Evolutionary conservation across 2,888 invertebrate species (phyloP).

Genomic region (Chouioia cunea): DNA sequence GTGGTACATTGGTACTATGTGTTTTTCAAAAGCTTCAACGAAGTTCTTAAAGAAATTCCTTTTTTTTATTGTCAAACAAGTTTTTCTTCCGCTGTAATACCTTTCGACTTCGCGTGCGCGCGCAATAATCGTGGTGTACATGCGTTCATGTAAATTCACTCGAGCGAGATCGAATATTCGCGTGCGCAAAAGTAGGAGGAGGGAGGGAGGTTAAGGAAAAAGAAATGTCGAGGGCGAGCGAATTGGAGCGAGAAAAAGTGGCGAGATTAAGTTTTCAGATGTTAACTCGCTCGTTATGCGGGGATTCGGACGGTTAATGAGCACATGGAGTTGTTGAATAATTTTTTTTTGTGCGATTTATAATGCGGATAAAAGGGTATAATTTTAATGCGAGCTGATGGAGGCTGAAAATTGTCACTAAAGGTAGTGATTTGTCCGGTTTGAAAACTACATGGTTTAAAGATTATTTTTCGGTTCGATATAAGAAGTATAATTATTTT

Average conservation of each 20-base stretch:
- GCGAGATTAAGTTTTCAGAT: slow-evolving; percentile 47
- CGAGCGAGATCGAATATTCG: background rate
- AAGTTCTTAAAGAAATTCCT: background rate
- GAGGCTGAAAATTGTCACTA: no score
- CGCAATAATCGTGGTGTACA: background rate
- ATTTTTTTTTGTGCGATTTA: background rate
- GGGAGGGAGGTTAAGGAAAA: slow-evolving; percentile 2
- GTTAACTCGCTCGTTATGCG: slow-evolving; percentile 19
- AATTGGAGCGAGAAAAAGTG: slow-evolving; percentile 42
- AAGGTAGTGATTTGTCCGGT: no score
- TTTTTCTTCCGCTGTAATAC: background rate
- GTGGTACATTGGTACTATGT: background rate
- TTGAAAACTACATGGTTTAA: no score
- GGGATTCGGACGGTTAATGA: slow-evolving; percentile 22
- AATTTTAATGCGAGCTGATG: no score
- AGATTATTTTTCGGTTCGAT: no score
- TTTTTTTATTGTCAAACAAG: background rate
- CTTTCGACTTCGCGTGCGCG: background rate
- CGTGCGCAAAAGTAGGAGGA: background rate
- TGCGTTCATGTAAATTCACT: background rate
- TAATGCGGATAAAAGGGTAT: no score
- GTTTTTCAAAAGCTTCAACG: no score
- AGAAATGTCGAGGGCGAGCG: slow-evolving; percentile 13
- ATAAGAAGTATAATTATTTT: no score
- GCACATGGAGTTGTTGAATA: background rate